These are phyloP conservation scores for Parnassius smintheus DNA, from an alignment of 2,888 invertebrate genomes.

Conservation along the genomic window DNA sequence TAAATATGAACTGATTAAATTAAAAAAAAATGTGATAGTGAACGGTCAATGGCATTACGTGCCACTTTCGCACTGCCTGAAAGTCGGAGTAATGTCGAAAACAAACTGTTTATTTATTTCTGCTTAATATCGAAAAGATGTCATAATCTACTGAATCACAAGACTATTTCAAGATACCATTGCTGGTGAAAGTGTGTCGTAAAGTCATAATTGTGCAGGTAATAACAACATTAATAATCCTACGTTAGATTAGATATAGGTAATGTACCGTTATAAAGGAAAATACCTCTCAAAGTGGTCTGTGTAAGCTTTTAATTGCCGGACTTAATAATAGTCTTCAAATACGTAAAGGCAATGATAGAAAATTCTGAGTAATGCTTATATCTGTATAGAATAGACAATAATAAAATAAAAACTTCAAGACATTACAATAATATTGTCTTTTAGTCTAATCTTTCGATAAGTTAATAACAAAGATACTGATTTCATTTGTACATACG, in stretches of 20 bases:
- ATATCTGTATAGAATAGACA: not conserved
- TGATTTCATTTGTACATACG: slow-evolving; percentile 15
- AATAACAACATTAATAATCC: slow-evolving; percentile 2
- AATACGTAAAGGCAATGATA: slow-evolving; percentile 10
- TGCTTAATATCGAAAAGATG: not conserved
- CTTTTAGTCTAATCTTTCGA: slow-evolving; percentile 16
- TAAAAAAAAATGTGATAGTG: too few species aligned
- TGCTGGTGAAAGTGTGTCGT: slow-evolving; percentile 3
- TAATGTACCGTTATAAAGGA: slow-evolving; percentile 17
- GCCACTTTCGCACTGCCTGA: slow-evolving; percentile 20
- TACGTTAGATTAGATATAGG: slow-evolving; percentile 21
- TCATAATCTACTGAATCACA: slow-evolving; percentile 2
- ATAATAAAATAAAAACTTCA: slow-evolving; percentile 11
- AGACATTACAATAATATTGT: slow-evolving; percentile 11
- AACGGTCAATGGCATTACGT: slow-evolving; percentile 3
- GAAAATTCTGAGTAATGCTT: not conserved
- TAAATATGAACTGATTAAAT: too few species aligned
- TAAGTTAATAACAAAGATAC: slow-evolving; percentile 8
- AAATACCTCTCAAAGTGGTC: slow-evolving; percentile 4
- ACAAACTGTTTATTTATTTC: slow-evolving; percentile 2
- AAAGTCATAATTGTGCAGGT: slow-evolving; percentile 1
- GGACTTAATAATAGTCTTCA: slow-evolving; percentile 23
- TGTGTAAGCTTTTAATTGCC: slow-evolving; percentile 16
- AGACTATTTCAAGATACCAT: slow-evolving; percentile 1
- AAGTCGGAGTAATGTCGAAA: slow-evolving; percentile 14